Base-by-base conservation (phyloP, 2,888 invertebrate genomes). In the Nomada fabriciana region DNA sequence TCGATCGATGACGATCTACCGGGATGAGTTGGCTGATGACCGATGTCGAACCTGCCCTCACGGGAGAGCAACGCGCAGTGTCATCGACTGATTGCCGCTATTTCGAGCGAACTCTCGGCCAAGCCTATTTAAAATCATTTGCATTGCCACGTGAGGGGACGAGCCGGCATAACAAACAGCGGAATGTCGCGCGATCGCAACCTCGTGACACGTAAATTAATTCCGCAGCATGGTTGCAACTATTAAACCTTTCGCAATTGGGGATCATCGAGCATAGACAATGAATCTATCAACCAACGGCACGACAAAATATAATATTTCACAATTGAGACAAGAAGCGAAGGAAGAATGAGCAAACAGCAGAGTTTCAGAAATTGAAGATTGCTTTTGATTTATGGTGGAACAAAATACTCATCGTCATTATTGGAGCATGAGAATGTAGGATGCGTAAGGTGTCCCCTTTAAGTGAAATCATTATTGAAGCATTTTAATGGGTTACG, bases 11-110 rank as follows among this genome's bases (percentile, higher is more conserved):
- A 88, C 86, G 86, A 78, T 68, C 43, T 79, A 36, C 57, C 64
- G n/a, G 43, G 47, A 71, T 63, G 69, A 75, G 84, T 76, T 84
- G 79, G 82, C 82, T 75, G 84, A 82, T 84, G 86, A 84, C 83
- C 83, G 83, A 82, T 82, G 72, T 81, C 87, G 84, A 81, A 77
- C 80, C 69, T 20, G 64, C 53, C 82, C 61, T 75, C 70, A 59
- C 67, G 73, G 69, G 64, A 79, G 63, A 79, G 64, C 74, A 55
- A 79, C 61, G 83, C 80, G 82, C 86, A 84, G 87, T 90, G 90
- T 90, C 90, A 90, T 90, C 90, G 90, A 90, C 90, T 90, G 90
- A 90, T 89, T 87, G 87, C 78, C 75, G 82, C 88, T 89, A 89
- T 90, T 90, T 88, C 81, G 73, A 85, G 86, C 86, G 74, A 80